phyloP scores from a whole-genome alignment of 2,888 invertebrate genomes.

The Cataglyphis cursor region DNA sequence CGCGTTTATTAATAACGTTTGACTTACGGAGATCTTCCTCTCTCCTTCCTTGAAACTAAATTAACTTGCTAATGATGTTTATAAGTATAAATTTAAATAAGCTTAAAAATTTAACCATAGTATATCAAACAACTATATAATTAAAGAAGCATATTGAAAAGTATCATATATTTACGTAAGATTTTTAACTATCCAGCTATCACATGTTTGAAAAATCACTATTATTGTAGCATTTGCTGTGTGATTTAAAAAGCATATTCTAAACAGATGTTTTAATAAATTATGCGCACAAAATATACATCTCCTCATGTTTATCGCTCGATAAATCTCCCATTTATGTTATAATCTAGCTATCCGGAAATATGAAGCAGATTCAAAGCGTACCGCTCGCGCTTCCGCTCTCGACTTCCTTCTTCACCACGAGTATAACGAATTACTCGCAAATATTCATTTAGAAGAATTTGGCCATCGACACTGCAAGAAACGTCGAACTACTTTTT shows the following conservation, averaged over 20 bases:
- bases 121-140: neutral
- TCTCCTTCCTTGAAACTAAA: neutral
- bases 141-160: slow-evolving; percentile 16
- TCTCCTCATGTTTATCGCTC: slow-evolving; percentile 20
- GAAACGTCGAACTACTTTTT: neutral
- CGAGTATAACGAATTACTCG: neutral
- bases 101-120: neutral
- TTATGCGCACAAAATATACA: neutral
- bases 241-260: slow-evolving; percentile 26
- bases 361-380: slow-evolving; percentile 16
- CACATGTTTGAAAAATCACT: neutral
- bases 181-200: slow-evolving; percentile 10
- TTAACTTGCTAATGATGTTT: neutral
- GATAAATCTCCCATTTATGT: slow-evolving; percentile 30
- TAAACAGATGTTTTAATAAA: neutral
- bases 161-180: slow-evolving; percentile 1
- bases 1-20: neutral
- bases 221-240: neutral
- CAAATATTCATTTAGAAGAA: neutral
- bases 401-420: slow-evolving; percentile 41
- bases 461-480: neutral
- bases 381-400: slow-evolving; percentile 28
- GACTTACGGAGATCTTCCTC: neutral
- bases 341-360: slow-evolving; percentile 47
- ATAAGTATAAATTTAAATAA: neutral